Percentiles rank a stretch among this genome's conserved stretches.
These are phyloP conservation scores for Vulpes vulpes DNA, from an alignment of 2,113 vertebrate species.

Conservation along the genomic window DNA sequence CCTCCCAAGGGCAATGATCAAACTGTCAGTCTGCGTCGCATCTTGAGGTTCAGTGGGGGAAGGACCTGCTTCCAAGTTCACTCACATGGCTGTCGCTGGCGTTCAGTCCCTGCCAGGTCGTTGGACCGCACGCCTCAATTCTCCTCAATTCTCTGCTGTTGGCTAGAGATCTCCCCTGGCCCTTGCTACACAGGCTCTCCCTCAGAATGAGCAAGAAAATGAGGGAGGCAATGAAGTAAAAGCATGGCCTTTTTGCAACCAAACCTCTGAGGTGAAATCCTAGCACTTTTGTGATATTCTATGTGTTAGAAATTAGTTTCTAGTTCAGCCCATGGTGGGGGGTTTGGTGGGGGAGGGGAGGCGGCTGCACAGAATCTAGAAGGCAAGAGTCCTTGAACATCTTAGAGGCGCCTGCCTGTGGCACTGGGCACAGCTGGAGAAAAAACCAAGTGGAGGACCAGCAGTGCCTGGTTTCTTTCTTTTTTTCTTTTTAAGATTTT, in stretches of 20 bases:
- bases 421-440: neutral
- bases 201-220: neutral
- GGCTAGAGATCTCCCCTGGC: neutral
- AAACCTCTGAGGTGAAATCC: neutral
- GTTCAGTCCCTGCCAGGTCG: neutral
- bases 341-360: too few species aligned
- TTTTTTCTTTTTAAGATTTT: too few species aligned
- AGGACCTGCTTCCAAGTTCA: neutral
- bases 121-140: neutral
- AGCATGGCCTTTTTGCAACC: neutral
- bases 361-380: neutral
- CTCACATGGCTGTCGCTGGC: too few species aligned
- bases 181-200: neutral
- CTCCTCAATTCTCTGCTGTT: neutral
- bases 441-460: neutral
- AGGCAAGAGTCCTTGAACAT: neutral
- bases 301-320: neutral
- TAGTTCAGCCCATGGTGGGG: neutral
- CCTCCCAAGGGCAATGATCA: neutral
- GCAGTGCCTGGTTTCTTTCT: neutral
- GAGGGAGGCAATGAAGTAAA: neutral
- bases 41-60: neutral
- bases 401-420: neutral
- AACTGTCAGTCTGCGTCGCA: neutral
- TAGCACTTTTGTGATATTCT: neutral